These are phyloP conservation scores for Tribolium freemani DNA, from an alignment of 2,888 invertebrate genomes.

Conservation along the genomic window DNA sequence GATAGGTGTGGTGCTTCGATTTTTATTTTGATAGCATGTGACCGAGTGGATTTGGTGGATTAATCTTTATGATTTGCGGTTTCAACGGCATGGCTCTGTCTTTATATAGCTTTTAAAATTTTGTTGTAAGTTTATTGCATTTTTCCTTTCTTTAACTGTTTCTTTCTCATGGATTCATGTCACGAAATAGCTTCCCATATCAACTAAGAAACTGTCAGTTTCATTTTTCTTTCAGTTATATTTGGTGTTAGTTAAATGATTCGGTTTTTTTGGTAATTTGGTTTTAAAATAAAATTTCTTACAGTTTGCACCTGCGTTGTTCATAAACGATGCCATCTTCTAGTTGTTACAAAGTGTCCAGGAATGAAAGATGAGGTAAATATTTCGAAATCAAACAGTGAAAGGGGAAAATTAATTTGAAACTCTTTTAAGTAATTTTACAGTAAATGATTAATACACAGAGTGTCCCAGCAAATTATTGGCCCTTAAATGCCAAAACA, in stretches of 20 bases:
- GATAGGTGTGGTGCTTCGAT: conserved; percentile 47
- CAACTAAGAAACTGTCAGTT: background rate
- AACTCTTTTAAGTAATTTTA: no score
- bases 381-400: conserved; percentile 13
- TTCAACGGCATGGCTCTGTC: conserved; percentile 64
- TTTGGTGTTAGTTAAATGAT: conserved; percentile 20
- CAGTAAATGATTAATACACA: no score
- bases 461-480: no score
- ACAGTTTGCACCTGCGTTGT: conserved; percentile 98
- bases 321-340: conserved; percentile 98
- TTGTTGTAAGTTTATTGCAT: conserved; percentile 64
- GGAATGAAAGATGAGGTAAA: conserved; percentile 93
- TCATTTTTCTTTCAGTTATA: conserved; percentile 25
- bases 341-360: conserved; percentile 98
- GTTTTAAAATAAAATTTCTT: conserved; percentile 47
- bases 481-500: no score
- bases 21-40: conserved; percentile 41
- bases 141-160: conserved; percentile 49
- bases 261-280: conserved; percentile 10
- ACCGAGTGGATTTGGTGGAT: conserved; percentile 30
- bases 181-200: conserved; percentile 12
- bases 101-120: conserved; percentile 63
- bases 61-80: conserved; percentile 66
- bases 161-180: conserved; percentile 26
- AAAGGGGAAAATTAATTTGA: no score